Conservation (phyloP, 2,113 vertebrate species). For the Xenotilapia leptura region DNA sequence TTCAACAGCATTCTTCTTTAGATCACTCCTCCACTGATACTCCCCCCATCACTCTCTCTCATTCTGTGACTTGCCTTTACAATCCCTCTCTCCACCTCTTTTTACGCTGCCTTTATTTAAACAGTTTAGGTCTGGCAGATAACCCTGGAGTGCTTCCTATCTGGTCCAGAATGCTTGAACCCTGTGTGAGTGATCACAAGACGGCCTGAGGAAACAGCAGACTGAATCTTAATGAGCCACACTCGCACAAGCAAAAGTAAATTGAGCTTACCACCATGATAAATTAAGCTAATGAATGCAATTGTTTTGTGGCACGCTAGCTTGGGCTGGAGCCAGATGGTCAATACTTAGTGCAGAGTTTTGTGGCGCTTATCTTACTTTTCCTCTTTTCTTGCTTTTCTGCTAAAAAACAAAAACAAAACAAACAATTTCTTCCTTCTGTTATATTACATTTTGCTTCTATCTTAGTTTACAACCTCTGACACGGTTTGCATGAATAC, state of each 20-base stretch:
- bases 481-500: not conserved
- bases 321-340: conserved; percentile 74
- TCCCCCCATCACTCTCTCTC: conserved; percentile 15
- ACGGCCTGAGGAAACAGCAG: conserved; percentile 65
- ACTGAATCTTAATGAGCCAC: conserved; percentile 72
- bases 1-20: conserved; percentile 53
- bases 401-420: not conserved
- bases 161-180: conserved; percentile 60
- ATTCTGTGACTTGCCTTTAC: conserved; percentile 58
- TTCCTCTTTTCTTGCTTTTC: not conserved
- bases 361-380: conserved; percentile 12
- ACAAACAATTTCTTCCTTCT: not conserved
- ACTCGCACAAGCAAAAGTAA: conserved; percentile 69
- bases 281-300: conserved; percentile 77
- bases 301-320: conserved; percentile 72
- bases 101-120: conserved; percentile 58
- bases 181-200: conserved; percentile 65
- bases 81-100: conserved; percentile 58
- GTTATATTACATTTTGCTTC: not conserved
- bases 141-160: conserved; percentile 66
- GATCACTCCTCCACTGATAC: conserved; percentile 46
- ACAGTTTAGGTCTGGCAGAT: conserved; percentile 63
- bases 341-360: conserved; percentile 62
- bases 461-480: not conserved
- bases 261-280: conserved; percentile 77